Percentiles rank a stretch among this genome's conserved stretches.
phyloP scores from a whole-genome alignment of 2,888 invertebrate species.

The Cryptocheilus praepositus region DNA sequence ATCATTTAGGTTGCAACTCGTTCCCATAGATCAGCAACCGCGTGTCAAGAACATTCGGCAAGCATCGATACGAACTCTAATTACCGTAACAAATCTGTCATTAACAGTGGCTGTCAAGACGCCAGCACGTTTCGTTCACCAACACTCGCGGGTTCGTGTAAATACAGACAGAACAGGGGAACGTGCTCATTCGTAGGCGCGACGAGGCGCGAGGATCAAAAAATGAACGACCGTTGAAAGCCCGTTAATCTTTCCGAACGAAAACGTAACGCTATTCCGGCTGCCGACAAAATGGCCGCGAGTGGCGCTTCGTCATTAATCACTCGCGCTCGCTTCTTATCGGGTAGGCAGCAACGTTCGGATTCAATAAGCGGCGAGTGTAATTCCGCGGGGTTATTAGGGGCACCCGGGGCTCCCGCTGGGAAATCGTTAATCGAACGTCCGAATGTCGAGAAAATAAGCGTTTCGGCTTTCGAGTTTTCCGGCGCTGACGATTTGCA shows the following conservation, averaged over 20 bases:
- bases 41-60: no score
- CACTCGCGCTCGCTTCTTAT: constrained; percentile 49
- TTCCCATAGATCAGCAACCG: no score
- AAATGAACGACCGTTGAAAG: constrained; percentile 53
- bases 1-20: no score
- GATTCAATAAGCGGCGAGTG: constrained; percentile 54
- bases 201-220: constrained; percentile 42
- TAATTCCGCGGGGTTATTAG: constrained; percentile 57
- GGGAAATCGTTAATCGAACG: constrained; percentile 53
- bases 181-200: not conserved
- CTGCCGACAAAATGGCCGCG: constrained; percentile 2
- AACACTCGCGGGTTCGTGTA: not conserved
- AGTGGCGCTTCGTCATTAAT: constrained; percentile 49
- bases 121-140: not conserved
- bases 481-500: no score
- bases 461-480: no score
- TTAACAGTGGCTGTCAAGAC: constrained; percentile 35
- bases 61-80: no score
- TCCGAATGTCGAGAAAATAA: not conserved
- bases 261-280: constrained; percentile 2
- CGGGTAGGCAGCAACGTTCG: constrained; percentile 41
- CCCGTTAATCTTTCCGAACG: constrained; percentile 52
- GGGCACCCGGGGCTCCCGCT: constrained; percentile 31
- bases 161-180: not conserved
- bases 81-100: no score